Conservation (phyloP, 1,140 invertebrate genomes). For the Drosophila rhopaloa region DNA sequence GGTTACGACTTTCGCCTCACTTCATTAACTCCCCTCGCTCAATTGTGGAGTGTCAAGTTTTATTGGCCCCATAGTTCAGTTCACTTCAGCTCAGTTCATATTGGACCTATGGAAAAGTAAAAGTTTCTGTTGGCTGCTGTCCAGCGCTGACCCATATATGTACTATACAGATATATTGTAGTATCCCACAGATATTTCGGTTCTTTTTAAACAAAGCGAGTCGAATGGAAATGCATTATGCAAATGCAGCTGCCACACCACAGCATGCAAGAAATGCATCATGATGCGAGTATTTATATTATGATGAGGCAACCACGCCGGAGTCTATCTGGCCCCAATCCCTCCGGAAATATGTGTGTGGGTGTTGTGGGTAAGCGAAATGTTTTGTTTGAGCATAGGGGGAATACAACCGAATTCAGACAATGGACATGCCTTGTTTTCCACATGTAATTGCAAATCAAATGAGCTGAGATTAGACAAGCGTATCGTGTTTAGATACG, state of each 20-base stretch:
- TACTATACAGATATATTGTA: not conserved
- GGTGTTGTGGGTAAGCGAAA: conserved; percentile 44
- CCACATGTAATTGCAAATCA: conserved; percentile 35
- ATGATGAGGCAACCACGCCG: conserved; percentile 40
- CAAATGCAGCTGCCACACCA: conserved; percentile 66
- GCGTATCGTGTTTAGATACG: not conserved
- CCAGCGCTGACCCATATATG: conserved; percentile 62
- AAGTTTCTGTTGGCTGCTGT: conserved; percentile 55
- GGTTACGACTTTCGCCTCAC: conserved; percentile 73
- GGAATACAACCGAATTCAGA: conserved; percentile 14
- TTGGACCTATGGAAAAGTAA: conserved; percentile 48
- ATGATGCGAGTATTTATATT: conserved; percentile 47
- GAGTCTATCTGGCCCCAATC: conserved; percentile 4
- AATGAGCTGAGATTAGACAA: conserved; percentile 35
- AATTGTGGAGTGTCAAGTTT: conserved; percentile 74
- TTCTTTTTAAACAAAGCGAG: conserved; percentile 41
- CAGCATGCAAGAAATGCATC: conserved; percentile 40
- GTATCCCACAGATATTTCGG: conserved; percentile 46
- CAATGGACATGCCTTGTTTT: conserved; percentile 44
- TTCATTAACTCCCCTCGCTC: conserved; percentile 46
- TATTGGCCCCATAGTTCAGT: conserved; percentile 62
- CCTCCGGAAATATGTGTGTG: conserved; percentile 3
- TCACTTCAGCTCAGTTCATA: conserved; percentile 27
- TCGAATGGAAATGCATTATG: conserved; percentile 63
- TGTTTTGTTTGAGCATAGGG: conserved; percentile 22